Percentiles rank a stretch among this genome's conserved stretches.
Evolutionary conservation across 2,888 invertebrate species (phyloP).

Genomic region (Asteroscopus sphinx): DNA sequence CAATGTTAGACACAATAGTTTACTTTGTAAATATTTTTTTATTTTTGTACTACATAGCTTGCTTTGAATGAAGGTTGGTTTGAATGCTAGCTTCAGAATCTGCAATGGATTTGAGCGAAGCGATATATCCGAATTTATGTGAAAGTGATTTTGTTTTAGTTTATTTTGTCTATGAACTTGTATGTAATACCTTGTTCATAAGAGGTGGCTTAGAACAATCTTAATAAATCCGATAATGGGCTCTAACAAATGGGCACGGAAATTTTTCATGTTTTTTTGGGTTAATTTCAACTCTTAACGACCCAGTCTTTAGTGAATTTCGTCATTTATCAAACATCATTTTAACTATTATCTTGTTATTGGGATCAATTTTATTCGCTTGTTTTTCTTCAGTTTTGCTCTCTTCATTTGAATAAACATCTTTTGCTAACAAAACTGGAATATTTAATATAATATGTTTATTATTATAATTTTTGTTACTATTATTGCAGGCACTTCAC

Average conservation of each 20-base stretch:
- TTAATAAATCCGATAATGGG: background rate
- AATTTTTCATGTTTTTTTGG: too few relatives aligned
- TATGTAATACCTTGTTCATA: constrained; percentile 43
- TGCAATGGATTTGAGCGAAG: constrained; percentile 28
- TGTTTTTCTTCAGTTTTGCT: background rate
- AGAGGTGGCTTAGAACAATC: constrained; percentile 9
- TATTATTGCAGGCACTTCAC: constrained; percentile 53
- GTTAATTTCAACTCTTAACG: too few relatives aligned
- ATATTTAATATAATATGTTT: constrained; percentile 1
- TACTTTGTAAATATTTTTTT: constrained; percentile 69
- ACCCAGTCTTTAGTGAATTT: too few relatives aligned
- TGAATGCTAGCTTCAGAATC: constrained; percentile 36
- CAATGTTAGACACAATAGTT: constrained; percentile 60
- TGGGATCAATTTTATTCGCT: too few relatives aligned
- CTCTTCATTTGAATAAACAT: background rate
- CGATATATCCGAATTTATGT: constrained; percentile 17
- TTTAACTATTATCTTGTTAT: too few relatives aligned
- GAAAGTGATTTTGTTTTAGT: constrained; percentile 9
- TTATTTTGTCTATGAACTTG: constrained; percentile 1
- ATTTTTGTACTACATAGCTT: constrained; percentile 52
- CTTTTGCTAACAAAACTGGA: background rate
- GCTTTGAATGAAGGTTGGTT: constrained; percentile 51
- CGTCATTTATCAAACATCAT: too few relatives aligned
- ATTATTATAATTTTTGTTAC: constrained; percentile 37
- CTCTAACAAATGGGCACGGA: background rate